Base-by-base conservation (phyloP, 2,888 invertebrate species). In the Stenolophus ochropezus region DNA sequence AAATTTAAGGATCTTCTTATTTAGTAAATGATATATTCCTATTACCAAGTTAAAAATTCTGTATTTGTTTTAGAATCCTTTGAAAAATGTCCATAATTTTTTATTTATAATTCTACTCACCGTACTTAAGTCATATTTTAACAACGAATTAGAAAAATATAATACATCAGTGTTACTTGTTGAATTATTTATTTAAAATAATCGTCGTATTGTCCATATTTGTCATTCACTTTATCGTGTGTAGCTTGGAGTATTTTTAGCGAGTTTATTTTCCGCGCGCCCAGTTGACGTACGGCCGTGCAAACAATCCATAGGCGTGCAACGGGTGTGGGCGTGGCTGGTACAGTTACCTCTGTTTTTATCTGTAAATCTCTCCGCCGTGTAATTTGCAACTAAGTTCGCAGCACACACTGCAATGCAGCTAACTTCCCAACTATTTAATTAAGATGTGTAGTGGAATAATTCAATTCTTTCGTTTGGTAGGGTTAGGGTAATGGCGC, bases 381-480 rank as follows among this genome's bases (percentile, higher is more conserved):
- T 49, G 73, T 73, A 73, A 73, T 73, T 73, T 73, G 73, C 73
- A 73, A 73, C 73, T 73, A 73, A 73, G 47, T 73, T 73, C 23
- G 73, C 47, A 27, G 33, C 65, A 33, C 27, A 69, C 65, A 73
- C 73, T 73, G 73, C 73, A 73, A 20, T 73, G 73, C 73, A 73
- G 47, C 73, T 47, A 73, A 71, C 27, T 18, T 71, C 20, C 1
- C n/a, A 71, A 73, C 73, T 73, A 73, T 73, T 73, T 73, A 47
- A 73, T 73, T 49, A 73, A 73, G 49, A 73, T 49, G 73, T 73
- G 21, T 73, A 73, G 49, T 73, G 73, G 20, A 73, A 73, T 73
- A 73, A 73, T 73, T 73, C 73, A 73, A 73, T 73, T 73, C 73
- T 73, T 73, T 73, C 47, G 49, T 73, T 73, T 73, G 69, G 73